These are phyloP conservation scores for Noctilio leporinus DNA, from an alignment of 2,113 vertebrate genomes.

Conservation along the genomic window DNA sequence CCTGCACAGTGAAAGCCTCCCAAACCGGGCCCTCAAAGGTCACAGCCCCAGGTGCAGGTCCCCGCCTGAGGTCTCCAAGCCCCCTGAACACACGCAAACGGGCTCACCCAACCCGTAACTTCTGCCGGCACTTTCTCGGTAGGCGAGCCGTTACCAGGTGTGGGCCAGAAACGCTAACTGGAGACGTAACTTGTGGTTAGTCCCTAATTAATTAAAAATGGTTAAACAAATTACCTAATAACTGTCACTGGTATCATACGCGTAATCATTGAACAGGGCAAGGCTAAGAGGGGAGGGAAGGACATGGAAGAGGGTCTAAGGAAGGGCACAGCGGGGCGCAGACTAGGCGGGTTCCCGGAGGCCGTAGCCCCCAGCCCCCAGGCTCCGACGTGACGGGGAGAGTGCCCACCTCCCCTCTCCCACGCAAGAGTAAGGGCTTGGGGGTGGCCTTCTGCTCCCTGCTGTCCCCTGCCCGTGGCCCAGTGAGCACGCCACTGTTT, in stretches of 20 bases:
- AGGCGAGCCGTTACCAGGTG: accelerated
- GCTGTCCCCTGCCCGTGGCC: not conserved
- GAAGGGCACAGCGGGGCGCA: not conserved
- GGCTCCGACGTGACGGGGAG: accelerated
- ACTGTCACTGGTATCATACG: accelerated
- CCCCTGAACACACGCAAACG: too few relatives aligned
- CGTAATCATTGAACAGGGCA: not conserved
- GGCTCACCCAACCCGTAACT: accelerated
- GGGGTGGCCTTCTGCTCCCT: not conserved
- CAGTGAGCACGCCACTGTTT: accelerated
- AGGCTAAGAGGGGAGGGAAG: not conserved
- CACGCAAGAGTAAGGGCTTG: accelerated
- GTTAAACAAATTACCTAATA: slow-evolving; percentile 16
- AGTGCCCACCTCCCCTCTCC: accelerated
- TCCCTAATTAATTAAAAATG: slow-evolving; percentile 33
- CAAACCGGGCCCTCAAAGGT: not conserved
- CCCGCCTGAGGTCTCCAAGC: not conserved
- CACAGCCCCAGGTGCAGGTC: not conserved
- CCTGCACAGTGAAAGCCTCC: accelerated
- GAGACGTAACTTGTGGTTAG: not conserved
- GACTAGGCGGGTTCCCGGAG: accelerated
- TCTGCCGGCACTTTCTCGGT: accelerated
- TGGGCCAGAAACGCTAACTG: not conserved
- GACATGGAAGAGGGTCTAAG: not conserved
- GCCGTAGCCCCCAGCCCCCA: not conserved